Base-by-base conservation (phyloP, 2,113 vertebrate species). In the Aix galericulata region DNA sequence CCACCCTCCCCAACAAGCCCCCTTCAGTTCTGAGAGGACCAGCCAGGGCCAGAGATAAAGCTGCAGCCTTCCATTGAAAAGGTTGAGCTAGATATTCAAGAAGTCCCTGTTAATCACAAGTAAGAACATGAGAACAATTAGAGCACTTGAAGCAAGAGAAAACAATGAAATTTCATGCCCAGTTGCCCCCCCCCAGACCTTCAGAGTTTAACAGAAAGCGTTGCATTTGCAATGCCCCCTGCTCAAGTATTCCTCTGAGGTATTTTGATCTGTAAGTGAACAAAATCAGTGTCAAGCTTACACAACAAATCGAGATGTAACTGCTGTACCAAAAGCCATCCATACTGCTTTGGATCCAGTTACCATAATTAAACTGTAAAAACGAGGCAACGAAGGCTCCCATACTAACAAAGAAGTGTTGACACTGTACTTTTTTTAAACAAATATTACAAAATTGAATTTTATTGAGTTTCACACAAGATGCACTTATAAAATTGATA, bases 401-500 rank as follows among this genome's bases (percentile, higher is more conserved):
- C 68, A 48, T 5, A 52, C 7, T n/a, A 64, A 75, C 56, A 81
- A 96, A 98, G 85, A 97, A 97, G 96, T 69, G 46, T 86, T 4
- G 3, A 97, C 63, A 8, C 97, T 92, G 80, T 69, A 76, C 86
- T 96, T 98, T 96, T 96, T 98, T 97, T 97, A 98, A 98, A 97
- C 96, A 98, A 98, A 98, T 97, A 98, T 98, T 98, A 98, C 94
- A 98, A 98, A 98, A 98, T 98, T 97, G 95, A 97, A 97, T 98
- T 97, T 98, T 98, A 98, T 98, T 97, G 97, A 98, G 97, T 98
- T 98, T 98, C 98, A 98, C 98, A 98, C 98, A 98, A 97, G 98
- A 98, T 98, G 97, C 97, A 98, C 96, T 98, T 98, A 98, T 97
- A 98, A 98, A 98, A 98, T 98, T 97, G 97, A 97, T 98, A 98